phyloP scores from a whole-genome alignment of 2,797 vertebrate species.

The Platyrinchus mystaceus region DNA sequence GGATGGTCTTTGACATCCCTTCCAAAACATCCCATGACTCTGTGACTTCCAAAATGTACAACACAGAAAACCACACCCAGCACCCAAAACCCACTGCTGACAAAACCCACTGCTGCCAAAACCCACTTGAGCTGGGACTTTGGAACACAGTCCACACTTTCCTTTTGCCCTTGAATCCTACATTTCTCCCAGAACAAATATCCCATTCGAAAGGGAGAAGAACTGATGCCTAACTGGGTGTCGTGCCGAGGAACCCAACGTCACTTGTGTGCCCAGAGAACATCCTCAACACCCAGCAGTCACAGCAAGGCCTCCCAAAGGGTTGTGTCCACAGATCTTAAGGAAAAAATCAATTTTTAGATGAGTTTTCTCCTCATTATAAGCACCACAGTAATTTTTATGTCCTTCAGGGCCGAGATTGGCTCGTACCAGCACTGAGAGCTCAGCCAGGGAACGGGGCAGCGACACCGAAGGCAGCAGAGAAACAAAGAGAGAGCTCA shows the following conservation, averaged over 20 bases:
- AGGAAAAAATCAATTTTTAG: neutral
- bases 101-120: neutral
- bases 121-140: fast-evolving
- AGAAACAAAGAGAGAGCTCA: neutral
- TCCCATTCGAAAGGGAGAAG: neutral
- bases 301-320: neutral
- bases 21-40: neutral
- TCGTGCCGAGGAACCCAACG: fast-evolving
- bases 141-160: fast-evolving
- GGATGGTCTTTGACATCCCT: neutral
- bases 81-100: fast-evolving
- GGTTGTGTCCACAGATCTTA: neutral
- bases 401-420: neutral
- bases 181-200: neutral
- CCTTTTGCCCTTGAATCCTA: neutral
- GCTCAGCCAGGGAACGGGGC: neutral
- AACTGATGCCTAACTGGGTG: fast-evolving
- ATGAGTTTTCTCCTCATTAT: neutral
- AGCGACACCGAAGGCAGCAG: fast-evolving
- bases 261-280: fast-evolving
- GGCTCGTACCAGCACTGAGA: fast-evolving
- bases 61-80: fast-evolving
- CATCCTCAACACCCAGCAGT: fast-evolving
- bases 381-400: neutral
- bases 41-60: fast-evolving